Conservation (phyloP, 2,888 invertebrate species). For the Tenthredo amoena region DNA sequence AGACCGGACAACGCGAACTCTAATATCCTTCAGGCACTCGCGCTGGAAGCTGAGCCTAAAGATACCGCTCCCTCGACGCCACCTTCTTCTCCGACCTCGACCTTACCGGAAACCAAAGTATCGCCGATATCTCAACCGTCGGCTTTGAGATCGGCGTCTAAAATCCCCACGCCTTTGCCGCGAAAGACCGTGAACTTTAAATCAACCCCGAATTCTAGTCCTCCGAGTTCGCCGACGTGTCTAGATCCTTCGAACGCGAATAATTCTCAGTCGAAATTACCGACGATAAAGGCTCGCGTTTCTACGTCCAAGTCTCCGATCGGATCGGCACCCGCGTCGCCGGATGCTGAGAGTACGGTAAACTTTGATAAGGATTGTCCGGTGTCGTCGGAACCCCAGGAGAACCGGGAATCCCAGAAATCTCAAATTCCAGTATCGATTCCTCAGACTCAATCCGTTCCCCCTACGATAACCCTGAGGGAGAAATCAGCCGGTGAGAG, state of each 20-base stretch:
- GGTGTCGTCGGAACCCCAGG: not conserved
- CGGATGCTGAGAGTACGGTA: not conserved
- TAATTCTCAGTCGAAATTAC: constrained; percentile 19
- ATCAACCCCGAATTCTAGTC: constrained; percentile 58
- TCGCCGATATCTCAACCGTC: not conserved
- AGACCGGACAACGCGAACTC: not conserved
- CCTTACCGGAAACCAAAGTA: not conserved
- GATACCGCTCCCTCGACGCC: not conserved
- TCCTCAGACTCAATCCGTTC: not conserved
- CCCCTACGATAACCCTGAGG: constrained; percentile 51
- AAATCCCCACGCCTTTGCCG: constrained; percentile 74
- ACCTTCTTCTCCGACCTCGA: constrained; percentile 8
- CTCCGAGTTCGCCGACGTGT: constrained; percentile 36
- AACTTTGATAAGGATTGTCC: not conserved
- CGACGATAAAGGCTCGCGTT: constrained; percentile 26
- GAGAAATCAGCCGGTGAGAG: constrained; percentile 63
- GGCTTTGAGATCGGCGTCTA: constrained; percentile 65
- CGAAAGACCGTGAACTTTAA: constrained; percentile 66
- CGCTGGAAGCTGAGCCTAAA: not conserved
- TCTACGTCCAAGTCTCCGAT: not conserved
- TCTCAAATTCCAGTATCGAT: constrained; percentile 42
- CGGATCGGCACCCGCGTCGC: not conserved
- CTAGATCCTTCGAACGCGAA: not conserved
- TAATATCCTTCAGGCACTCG: constrained; percentile 7
- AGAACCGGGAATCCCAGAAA: constrained; percentile 20